Evolutionary conservation across 1,140 invertebrate genomes (phyloP).

Genomic region (Andrena cerasifolii): DNA sequence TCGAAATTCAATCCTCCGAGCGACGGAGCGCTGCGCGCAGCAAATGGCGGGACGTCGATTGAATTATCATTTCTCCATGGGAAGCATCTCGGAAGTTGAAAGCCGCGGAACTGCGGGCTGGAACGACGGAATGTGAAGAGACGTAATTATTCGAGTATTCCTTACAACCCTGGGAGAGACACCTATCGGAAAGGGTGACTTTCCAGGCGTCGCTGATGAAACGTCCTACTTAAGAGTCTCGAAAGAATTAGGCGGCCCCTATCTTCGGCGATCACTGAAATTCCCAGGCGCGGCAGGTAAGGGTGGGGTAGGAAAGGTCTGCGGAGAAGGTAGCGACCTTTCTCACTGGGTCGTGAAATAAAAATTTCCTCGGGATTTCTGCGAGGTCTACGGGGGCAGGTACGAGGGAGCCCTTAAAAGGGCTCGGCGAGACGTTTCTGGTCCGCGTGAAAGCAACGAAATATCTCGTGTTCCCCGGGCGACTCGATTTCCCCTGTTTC

Average conservation of each 20-base stretch:
- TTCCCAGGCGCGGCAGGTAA: slow-evolving; percentile 4
- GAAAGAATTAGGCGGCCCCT: not conserved
- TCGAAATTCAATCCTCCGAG: not conserved
- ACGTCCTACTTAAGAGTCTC: not conserved
- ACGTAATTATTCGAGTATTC: no score
- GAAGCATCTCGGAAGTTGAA: no score
- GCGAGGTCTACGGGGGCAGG: not conserved
- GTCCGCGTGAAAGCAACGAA: not conserved
- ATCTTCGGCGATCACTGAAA: no score
- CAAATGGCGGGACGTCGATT: no score
- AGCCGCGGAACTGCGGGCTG: no score
- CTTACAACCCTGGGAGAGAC: no score
- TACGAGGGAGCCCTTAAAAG: not conserved
- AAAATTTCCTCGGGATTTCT: slow-evolving; percentile 36
- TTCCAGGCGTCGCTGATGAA: not conserved
- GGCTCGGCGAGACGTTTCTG: slow-evolving; percentile 35
- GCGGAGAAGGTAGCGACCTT: slow-evolving; percentile 11
- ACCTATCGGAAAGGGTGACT: not conserved
- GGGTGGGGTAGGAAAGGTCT: not conserved
- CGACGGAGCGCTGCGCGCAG: no score
- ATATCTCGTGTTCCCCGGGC: slow-evolving; percentile 31
- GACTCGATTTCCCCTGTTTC: slow-evolving; percentile 22
- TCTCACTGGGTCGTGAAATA: not conserved
- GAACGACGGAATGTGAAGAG: no score
- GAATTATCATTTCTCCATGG: no score